phyloP scores from a whole-genome alignment of 2,888 invertebrate genomes.

The Eremobia ochroleuca region DNA sequence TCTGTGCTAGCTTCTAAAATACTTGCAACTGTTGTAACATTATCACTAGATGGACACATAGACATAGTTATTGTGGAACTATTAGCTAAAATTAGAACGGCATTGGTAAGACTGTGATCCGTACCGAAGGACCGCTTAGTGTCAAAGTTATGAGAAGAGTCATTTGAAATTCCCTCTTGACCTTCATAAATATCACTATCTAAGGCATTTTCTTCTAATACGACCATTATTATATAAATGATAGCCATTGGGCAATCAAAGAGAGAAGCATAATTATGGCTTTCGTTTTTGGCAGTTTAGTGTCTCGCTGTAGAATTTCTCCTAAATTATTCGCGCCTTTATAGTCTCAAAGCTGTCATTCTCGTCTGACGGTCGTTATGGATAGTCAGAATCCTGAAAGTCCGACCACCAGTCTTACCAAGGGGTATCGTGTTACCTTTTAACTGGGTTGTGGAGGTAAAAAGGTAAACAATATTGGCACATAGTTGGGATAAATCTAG shows the following conservation, averaged over 20 bases:
- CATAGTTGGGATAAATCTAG: not conserved
- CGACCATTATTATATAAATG: not conserved
- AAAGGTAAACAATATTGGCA: not conserved
- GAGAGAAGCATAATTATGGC: too few species aligned
- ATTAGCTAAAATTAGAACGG: slow-evolving; percentile 1
- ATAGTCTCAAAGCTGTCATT: not conserved
- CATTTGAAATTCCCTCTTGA: slow-evolving; percentile 14
- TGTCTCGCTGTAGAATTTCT: not conserved
- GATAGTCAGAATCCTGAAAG: not conserved
- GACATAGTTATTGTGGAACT: not conserved
- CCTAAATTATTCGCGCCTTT: not conserved
- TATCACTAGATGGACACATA: slow-evolving; percentile 15
- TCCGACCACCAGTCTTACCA: not conserved
- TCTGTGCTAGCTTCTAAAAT: slow-evolving; percentile 57
- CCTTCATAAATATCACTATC: slow-evolving; percentile 7
- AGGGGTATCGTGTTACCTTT: not conserved
- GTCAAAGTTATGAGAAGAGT: not conserved
- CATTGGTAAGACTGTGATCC: not conserved
- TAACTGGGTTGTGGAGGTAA: not conserved
- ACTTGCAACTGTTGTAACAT: slow-evolving; percentile 30
- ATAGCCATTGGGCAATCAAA: not conserved
- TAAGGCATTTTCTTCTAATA: not conserved
- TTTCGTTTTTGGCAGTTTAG: not conserved
- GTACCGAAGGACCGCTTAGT: not conserved
- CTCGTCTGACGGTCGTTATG: not conserved